Conservation (phyloP, 2,888 invertebrate genomes). For the Tachina grossa region DNA sequence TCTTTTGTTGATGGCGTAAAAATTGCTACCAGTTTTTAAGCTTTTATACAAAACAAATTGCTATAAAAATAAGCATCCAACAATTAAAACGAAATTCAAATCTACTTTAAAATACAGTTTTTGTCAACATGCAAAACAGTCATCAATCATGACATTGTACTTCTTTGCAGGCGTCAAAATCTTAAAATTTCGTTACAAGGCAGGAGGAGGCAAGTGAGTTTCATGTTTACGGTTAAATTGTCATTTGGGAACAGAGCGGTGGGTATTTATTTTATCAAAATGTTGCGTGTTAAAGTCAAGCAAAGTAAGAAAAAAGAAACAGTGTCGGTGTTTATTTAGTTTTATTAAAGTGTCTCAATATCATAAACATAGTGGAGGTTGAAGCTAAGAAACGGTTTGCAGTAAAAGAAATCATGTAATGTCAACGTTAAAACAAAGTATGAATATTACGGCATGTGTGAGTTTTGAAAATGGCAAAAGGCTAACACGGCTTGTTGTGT, state of each 20-base stretch:
- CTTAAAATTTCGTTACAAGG: background rate
- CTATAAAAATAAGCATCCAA: conserved; percentile 4
- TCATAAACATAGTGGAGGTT: conserved; percentile 30
- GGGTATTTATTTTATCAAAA: conserved; percentile 29
- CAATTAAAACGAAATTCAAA: conserved; percentile 4
- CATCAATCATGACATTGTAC: conserved; percentile 63
- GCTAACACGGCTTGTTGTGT: conserved; percentile 21
- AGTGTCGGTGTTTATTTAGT: conserved; percentile 46
- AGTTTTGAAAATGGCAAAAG: background rate
- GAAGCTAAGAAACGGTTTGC: background rate
- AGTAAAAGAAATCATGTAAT: conserved; percentile 22
- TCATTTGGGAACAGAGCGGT: conserved; percentile 16
- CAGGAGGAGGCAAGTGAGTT: background rate
- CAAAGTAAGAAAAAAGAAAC: conserved; percentile 14
- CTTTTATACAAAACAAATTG: background rate
- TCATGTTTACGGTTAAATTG: conserved; percentile 41
- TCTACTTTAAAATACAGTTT: conserved; percentile 11
- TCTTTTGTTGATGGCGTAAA: conserved; percentile 18
- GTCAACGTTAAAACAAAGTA: conserved; percentile 19
- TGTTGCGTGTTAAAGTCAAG: conserved; percentile 45
- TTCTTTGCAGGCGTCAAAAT: conserved; percentile 17
- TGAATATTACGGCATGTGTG: background rate
- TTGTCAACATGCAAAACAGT: conserved; percentile 66
- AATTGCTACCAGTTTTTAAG: conserved; percentile 56
- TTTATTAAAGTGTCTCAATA: conserved; percentile 27